Evolutionary conservation across 2,888 invertebrate genomes (phyloP).

Genomic region (Cordilura impudica): DNA sequence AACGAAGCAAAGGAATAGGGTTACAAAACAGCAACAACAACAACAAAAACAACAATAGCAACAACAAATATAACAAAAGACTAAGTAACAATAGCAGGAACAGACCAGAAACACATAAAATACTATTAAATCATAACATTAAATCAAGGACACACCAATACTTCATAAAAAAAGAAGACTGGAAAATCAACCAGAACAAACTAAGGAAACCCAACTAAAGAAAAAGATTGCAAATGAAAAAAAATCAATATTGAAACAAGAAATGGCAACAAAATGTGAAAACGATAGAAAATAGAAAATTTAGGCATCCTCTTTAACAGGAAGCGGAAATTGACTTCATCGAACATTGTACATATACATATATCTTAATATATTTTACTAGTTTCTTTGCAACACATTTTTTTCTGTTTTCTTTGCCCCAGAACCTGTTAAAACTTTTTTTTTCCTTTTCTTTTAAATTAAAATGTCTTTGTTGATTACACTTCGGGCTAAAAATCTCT

Average conservation of each 20-base stretch:
- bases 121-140: constrained; percentile 35
- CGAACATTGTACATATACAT: background rate
- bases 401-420: background rate
- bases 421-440: background rate
- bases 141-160: constrained; percentile 33
- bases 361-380: background rate
- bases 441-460: constrained; percentile 27
- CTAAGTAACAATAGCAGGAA: background rate
- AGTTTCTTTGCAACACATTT: background rate
- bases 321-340: constrained; percentile 45
- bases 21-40: background rate
- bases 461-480: constrained; percentile 40
- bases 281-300: background rate
- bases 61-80: too few species aligned
- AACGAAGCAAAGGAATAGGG: background rate
- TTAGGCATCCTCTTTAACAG: background rate
- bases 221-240: constrained; percentile 2
- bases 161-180: constrained; percentile 1
- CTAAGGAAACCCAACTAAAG: background rate
- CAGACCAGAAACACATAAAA: constrained; percentile 5
- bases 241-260: background rate
- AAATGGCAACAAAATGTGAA: background rate
- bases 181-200: background rate
- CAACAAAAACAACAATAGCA: background rate
- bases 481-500: constrained; percentile 23